Conservation (phyloP, 2,797 vertebrate genomes). For the Phataginus tricuspis region DNA sequence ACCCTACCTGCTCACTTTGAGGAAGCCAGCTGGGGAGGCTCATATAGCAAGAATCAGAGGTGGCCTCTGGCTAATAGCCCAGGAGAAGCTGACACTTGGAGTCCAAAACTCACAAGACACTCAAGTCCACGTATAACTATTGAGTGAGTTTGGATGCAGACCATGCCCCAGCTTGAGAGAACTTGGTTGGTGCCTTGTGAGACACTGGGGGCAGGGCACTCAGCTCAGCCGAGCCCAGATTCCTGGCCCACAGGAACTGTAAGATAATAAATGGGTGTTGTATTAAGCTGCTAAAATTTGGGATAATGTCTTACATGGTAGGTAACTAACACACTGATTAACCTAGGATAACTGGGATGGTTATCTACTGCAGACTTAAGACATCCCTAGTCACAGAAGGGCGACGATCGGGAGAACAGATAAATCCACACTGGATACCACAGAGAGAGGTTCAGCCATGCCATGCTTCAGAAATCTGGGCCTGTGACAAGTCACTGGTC, state of each 20-base stretch:
- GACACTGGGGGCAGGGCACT: too few relatives aligned
- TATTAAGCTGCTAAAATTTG: background rate
- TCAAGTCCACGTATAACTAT: background rate
- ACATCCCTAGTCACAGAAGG: background rate
- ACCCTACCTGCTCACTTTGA: background rate
- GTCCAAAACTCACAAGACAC: background rate
- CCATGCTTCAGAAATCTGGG: background rate
- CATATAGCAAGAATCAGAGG: background rate
- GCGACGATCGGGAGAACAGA: background rate
- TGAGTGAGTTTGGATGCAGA: background rate
- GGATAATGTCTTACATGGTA: background rate
- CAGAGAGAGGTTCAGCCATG: accelerated
- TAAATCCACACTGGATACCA: accelerated
- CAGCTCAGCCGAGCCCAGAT: background rate
- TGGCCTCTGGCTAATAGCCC: background rate
- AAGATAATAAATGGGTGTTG: background rate
- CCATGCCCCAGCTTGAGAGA: background rate
- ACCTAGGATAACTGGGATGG: background rate
- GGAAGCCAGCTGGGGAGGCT: background rate
- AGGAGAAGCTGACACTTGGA: background rate
- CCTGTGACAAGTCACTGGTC: background rate
- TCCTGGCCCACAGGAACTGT: background rate
- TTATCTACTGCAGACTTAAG: background rate
- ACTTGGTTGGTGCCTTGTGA: background rate
- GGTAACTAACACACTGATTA: background rate